These are phyloP conservation scores for Egretta garzetta DNA, from an alignment of 2,113 vertebrate species.

Conservation along the genomic window DNA sequence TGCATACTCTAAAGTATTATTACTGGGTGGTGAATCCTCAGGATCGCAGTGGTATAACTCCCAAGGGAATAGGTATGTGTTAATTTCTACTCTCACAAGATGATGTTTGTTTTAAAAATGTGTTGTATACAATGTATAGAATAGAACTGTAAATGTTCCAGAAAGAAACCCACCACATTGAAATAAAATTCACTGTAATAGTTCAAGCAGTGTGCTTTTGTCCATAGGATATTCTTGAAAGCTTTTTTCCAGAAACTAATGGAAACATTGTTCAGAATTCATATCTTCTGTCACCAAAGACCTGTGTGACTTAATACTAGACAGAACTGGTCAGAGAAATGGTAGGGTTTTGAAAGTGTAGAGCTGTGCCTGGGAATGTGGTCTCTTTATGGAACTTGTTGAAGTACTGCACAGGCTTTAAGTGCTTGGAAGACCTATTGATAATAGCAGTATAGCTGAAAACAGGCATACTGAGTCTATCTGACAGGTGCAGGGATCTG, in stretches of 20 bases:
- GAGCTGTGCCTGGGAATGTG: not conserved
- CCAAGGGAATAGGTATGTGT: conserved; percentile 88
- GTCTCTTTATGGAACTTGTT: not conserved
- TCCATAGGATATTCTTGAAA: not conserved
- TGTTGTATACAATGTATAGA: not conserved
- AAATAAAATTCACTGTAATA: not conserved
- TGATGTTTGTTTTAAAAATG: not conserved
- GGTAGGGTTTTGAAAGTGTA: not conserved
- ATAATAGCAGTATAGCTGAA: not conserved
- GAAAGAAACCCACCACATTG: not conserved
- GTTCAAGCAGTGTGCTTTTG: not conserved
- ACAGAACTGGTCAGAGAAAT: not conserved
- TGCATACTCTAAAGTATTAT: conserved; percentile 96
- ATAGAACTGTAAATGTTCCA: not conserved
- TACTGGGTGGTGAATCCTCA: conserved; percentile 96
- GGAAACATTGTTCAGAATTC: not conserved
- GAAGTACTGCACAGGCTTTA: not conserved
- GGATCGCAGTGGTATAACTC: conserved; percentile 91
- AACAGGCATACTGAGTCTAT: not conserved
- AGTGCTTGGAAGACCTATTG: not conserved
- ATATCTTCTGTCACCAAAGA: not conserved
- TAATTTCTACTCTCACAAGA: not conserved
- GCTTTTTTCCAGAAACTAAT: not conserved
- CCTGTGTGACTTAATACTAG: not conserved
- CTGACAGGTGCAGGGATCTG: not conserved